phyloP scores from a whole-genome alignment of 2,797 vertebrate species.

The Lepilemur ruficaudatus region DNA sequence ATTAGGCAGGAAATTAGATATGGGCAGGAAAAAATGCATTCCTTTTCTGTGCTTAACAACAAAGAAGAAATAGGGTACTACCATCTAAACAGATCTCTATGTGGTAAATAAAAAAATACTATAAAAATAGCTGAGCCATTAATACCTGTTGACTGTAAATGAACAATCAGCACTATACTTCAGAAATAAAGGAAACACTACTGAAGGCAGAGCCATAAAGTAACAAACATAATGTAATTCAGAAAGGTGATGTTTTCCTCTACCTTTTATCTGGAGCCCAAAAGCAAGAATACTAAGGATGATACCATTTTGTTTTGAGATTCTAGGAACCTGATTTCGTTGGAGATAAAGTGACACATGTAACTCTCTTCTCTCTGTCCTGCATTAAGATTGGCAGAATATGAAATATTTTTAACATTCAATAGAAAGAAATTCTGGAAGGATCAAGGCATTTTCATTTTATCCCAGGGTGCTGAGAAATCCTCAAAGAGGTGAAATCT shows the following conservation, averaged over 20 bases:
- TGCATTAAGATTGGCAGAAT: background rate
- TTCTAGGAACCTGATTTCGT: background rate
- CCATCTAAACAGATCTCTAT: background rate
- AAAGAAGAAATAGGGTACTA: background rate
- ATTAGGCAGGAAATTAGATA: background rate
- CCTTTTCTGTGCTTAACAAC: conserved; percentile 9
- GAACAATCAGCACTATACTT: background rate
- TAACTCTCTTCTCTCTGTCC: background rate
- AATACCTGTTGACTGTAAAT: background rate
- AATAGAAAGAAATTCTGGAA: background rate
- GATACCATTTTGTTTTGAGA: background rate
- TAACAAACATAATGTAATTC: background rate
- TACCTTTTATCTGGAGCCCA: background rate
- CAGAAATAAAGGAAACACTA: background rate
- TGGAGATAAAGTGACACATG: background rate
- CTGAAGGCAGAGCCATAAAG: background rate
- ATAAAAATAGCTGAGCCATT: background rate
- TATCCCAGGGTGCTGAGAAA: background rate
- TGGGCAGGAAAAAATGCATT: background rate
- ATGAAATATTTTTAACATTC: background rate
- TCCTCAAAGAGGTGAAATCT: background rate
- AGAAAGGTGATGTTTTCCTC: background rate
- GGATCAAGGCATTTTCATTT: background rate
- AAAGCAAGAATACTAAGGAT: background rate
- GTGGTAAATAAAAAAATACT: background rate